Percentiles rank a stretch among this genome's conserved stretches.
phyloP scores from a whole-genome alignment of 2,888 invertebrate genomes.

The Amaurobius ferox region DNA sequence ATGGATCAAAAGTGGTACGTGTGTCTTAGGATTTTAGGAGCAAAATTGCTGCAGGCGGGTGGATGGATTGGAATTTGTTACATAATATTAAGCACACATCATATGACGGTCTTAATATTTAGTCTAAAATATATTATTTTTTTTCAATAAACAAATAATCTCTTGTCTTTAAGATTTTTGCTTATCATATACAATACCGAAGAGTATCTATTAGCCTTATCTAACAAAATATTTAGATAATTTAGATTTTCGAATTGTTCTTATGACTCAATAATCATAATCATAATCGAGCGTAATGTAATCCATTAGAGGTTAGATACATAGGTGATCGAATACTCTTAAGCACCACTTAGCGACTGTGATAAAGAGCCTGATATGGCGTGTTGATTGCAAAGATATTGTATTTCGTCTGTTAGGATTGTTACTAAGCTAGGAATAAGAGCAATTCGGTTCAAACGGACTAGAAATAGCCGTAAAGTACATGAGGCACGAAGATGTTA shows the following conservation, averaged over 20 bases:
- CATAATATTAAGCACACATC: too few species aligned
- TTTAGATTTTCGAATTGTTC: not conserved
- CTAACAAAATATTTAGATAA: not conserved
- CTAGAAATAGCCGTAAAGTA: slow-evolving; percentile 45
- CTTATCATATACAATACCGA: too few species aligned
- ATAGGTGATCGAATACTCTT: not conserved
- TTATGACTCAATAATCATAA: not conserved
- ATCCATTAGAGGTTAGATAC: not conserved
- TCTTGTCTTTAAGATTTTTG: too few species aligned
- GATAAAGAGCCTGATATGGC: too few species aligned
- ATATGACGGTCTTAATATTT: too few species aligned
- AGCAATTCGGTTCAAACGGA: slow-evolving; percentile 27
- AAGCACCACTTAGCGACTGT: slow-evolving; percentile 20
- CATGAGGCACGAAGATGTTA: slow-evolving; percentile 39
- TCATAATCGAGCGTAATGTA: not conserved
- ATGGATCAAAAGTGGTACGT: too few species aligned
- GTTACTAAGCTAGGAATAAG: slow-evolving; percentile 24
- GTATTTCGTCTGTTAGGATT: slow-evolving; percentile 18
- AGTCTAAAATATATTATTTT: too few species aligned
- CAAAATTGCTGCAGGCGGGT: too few species aligned
- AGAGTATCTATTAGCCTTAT: not conserved
- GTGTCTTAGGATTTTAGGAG: too few species aligned
- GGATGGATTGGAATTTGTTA: too few species aligned
- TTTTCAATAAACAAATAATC: too few species aligned
- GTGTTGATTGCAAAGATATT: slow-evolving; percentile 41